Evolutionary conservation across 2,797 vertebrate species (phyloP).

Genomic region (Protosalanx chinensis): DNA sequence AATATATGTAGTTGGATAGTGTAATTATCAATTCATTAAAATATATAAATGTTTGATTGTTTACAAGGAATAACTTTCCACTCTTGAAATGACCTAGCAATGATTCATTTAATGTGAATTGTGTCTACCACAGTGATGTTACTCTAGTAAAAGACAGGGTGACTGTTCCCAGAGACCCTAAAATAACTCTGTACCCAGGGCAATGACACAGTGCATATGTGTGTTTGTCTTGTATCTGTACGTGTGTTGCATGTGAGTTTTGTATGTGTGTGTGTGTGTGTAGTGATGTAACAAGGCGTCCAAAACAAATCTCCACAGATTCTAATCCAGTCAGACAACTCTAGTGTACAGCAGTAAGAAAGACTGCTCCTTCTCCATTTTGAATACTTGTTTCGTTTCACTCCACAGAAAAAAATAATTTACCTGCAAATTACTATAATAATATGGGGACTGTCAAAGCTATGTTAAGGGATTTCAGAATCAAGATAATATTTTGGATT

Average conservation of each 20-base stretch:
- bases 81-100: neutral
- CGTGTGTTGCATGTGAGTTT: constrained; percentile 8
- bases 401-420: neutral
- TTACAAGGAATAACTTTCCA: neutral
- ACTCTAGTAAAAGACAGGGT: constrained; percentile 26
- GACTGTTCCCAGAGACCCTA: constrained; percentile 36
- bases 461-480: no score
- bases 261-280: neutral
- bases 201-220: constrained; percentile 24
- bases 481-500: no score
- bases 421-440: neutral
- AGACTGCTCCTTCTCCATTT: neutral
- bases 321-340: constrained; percentile 62
- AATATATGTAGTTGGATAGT: constrained; percentile 21
- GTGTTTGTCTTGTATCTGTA: constrained; percentile 20
- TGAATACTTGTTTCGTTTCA: neutral
- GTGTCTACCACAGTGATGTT: neutral
- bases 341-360: constrained; percentile 16
- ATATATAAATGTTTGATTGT: neutral
- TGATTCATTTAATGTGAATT: no score
- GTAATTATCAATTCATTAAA: neutral
- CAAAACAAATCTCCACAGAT: constrained; percentile 43
- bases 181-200: constrained; percentile 53
- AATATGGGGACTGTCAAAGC: neutral
- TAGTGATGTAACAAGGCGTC: constrained; percentile 15